phyloP scores from a whole-genome alignment of 2,113 vertebrate species.

The Trichechus manatus region DNA sequence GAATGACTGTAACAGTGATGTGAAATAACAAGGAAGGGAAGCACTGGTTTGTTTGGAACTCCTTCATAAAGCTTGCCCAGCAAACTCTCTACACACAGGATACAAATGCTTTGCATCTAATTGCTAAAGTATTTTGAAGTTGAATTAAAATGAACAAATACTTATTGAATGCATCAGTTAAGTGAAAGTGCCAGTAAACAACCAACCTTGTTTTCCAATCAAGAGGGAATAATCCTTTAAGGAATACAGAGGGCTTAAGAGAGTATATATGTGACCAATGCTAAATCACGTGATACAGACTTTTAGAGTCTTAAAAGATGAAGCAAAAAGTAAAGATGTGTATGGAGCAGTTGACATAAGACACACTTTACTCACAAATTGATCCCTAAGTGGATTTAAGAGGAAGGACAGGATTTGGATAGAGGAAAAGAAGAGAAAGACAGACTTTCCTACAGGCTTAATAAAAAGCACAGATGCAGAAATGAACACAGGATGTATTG shows the following conservation, averaged over 20 bases:
- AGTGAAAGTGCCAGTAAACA: slow-evolving; percentile 11
- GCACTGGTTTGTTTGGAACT: not conserved
- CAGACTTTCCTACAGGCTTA: not conserved
- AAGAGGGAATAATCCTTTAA: not conserved
- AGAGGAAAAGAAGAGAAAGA: slow-evolving; percentile 28
- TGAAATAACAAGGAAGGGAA: not conserved
- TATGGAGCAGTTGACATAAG: not conserved
- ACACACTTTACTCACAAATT: not conserved
- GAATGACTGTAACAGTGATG: not conserved
- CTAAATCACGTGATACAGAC: not conserved
- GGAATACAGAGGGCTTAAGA: not conserved
- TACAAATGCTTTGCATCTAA: not conserved
- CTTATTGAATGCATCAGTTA: not conserved
- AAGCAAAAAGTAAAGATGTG: not conserved
- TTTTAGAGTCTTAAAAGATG: not conserved
- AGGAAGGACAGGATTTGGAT: not conserved
- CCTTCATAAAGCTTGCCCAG: not conserved
- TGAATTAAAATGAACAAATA: slow-evolving; percentile 41
- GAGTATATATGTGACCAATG: not conserved
- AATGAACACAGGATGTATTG: not conserved
- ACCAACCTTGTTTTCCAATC: not conserved
- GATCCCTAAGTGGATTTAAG: not conserved
- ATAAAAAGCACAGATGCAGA: slow-evolving; percentile 10
- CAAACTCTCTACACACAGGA: not conserved
- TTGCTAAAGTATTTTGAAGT: not conserved